A percentile compares a stretch with the other conserved stretches of the same genome.
Conservation (phyloP, 2,888 invertebrate genomes). For the Drosophila robusta region DNA sequence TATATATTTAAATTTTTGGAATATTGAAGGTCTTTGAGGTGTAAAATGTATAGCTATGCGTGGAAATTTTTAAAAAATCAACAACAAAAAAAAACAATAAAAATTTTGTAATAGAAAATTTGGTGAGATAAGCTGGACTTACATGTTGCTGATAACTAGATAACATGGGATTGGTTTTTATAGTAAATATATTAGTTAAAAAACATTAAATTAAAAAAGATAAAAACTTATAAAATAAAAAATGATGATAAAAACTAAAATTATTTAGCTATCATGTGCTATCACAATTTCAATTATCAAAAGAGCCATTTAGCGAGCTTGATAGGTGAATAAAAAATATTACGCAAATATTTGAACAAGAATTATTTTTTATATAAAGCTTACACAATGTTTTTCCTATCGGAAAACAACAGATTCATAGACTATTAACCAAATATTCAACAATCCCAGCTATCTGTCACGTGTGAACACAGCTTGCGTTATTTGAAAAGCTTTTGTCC, state of each 20-base stretch:
- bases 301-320: too few relatives aligned
- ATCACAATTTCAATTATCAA: too few relatives aligned
- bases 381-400: too few relatives aligned
- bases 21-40: conserved; percentile 40
- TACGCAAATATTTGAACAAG: too few relatives aligned
- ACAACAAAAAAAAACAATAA: background rate
- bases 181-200: too few relatives aligned
- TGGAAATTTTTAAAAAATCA: conserved; percentile 1
- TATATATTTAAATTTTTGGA: conserved; percentile 6
- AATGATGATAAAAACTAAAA: too few relatives aligned
- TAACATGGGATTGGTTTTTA: background rate
- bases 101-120: background rate
- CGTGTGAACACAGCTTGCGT: background rate
- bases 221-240: too few relatives aligned
- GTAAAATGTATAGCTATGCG: conserved; percentile 18
- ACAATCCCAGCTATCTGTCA: background rate
- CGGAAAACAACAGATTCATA: background rate
- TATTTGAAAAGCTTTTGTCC: background rate
- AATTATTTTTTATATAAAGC: too few relatives aligned
- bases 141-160: background rate
- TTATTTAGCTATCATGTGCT: too few relatives aligned
- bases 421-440: background rate
- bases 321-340: too few relatives aligned
- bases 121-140: background rate
- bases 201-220: too few relatives aligned